Conservation (phyloP, 2,113 vertebrate genomes). For the Rhegmatorhina hoffmannsi region DNA sequence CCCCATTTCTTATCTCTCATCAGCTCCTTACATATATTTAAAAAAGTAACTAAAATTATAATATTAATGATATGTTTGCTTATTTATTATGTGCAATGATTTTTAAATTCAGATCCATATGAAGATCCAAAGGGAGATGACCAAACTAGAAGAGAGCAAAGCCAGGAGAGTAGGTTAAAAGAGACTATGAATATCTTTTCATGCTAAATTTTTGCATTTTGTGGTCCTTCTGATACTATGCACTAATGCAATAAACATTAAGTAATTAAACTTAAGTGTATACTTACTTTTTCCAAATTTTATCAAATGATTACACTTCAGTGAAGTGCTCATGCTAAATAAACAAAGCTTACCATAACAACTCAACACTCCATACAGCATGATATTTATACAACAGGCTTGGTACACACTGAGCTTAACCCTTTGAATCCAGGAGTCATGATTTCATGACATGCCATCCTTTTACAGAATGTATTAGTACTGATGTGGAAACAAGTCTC, state of each 20-base stretch:
- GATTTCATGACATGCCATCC: conserved; percentile 42
- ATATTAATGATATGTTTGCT: conserved; percentile 53
- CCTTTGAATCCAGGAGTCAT: conserved; percentile 62
- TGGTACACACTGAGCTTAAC: conserved; percentile 61
- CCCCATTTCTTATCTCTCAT: background rate
- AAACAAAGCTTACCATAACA: conserved; percentile 61
- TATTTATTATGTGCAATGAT: conserved; percentile 45
- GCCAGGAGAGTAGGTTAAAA: conserved; percentile 1
- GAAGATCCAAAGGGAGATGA: conserved; percentile 35
- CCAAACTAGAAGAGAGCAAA: conserved; percentile 1
- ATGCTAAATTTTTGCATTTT: conserved; percentile 3
- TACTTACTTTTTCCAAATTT: conserved; percentile 40
- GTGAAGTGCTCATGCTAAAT: conserved; percentile 47
- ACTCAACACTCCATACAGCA: conserved; percentile 42
- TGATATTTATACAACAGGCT: conserved; percentile 63
- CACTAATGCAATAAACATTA: conserved; percentile 5
- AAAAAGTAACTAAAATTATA: conserved; percentile 48
- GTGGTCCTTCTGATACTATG: background rate
- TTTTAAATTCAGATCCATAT: conserved; percentile 24
- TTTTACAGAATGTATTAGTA: background rate
- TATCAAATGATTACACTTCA: conserved; percentile 55
- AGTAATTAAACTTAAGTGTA: conserved; percentile 42
- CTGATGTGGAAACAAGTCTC: background rate
- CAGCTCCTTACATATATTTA: background rate
- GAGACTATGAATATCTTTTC: background rate